These are phyloP conservation scores for Saccopteryx leptura DNA, from an alignment of 2,113 vertebrate species.

Conservation along the genomic window DNA sequence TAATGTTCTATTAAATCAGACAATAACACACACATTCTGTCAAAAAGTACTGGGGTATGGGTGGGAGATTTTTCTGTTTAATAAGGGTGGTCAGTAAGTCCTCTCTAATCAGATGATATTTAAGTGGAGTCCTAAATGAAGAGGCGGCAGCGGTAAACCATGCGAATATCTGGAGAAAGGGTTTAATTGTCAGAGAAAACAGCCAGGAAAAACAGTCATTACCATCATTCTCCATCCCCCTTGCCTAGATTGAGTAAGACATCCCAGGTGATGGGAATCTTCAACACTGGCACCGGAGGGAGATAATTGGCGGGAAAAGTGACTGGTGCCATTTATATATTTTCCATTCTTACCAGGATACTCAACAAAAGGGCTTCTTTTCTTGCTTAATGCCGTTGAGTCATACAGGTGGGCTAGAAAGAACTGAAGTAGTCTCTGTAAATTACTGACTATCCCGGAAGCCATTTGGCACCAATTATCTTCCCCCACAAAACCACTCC, in stretches of 20 bases:
- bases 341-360: constrained; percentile 20
- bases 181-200: neutral
- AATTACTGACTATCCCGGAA: constrained; percentile 71
- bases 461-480: constrained; percentile 74
- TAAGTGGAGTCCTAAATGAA: neutral
- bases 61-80: constrained; percentile 23
- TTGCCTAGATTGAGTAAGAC: neutral
- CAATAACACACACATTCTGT: neutral
- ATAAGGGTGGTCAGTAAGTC: neutral
- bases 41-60: neutral
- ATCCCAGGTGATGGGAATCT: constrained; percentile 27
- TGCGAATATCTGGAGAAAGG: neutral
- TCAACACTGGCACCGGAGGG: neutral
- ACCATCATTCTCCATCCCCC: neutral
- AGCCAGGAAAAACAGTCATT: neutral
- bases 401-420: constrained; percentile 75
- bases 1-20: neutral
- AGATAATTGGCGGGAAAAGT: constrained; percentile 57
- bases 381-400: constrained; percentile 71
- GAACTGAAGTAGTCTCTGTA: constrained; percentile 71
- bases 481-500: constrained; percentile 73
- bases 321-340: constrained; percentile 52
- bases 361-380: neutral
- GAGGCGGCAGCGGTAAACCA: neutral
- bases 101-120: neutral